These are phyloP conservation scores for Halictus ligatus DNA, from an alignment of 2,888 invertebrate species.

Conservation along the genomic window DNA sequence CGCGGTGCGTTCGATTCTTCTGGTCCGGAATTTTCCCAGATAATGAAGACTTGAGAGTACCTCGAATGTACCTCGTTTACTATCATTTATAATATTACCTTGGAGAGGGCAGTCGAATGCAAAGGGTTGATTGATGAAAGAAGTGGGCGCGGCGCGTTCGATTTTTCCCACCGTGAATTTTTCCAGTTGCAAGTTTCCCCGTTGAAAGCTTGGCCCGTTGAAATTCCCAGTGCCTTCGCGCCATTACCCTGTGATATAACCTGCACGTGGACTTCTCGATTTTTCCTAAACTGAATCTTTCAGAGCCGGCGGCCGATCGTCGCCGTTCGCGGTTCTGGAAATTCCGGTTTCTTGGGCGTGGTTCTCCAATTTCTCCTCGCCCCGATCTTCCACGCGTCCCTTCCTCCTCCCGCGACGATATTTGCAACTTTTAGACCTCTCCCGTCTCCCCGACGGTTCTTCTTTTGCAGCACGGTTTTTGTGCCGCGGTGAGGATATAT, in stretches of 20 bases:
- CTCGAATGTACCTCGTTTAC: no score
- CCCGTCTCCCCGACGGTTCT: neutral
- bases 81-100: no score
- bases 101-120: no score
- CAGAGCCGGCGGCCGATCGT: neutral
- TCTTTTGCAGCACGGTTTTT: neutral
- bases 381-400: neutral
- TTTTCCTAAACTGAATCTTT: constrained; percentile 13
- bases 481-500: neutral
- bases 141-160: constrained; percentile 10
- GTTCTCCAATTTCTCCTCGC: constrained; percentile 12
- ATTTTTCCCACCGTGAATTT: neutral
- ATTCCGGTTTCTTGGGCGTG: constrained; percentile 29
- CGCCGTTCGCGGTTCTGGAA: constrained; percentile 10
- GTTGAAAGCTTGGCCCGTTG: neutral
- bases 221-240: neutral
- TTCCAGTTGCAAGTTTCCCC: neutral
- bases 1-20: no score
- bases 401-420: neutral
- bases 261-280: constrained; percentile 4
- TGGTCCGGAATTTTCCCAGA: no score
- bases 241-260: constrained; percentile 5
- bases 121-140: neutral
- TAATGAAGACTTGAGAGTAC: no score
- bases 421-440: constrained; percentile 10